Evolutionary conservation across 2,888 invertebrate species (phyloP).

Genomic region (Clanis bilineata): DNA sequence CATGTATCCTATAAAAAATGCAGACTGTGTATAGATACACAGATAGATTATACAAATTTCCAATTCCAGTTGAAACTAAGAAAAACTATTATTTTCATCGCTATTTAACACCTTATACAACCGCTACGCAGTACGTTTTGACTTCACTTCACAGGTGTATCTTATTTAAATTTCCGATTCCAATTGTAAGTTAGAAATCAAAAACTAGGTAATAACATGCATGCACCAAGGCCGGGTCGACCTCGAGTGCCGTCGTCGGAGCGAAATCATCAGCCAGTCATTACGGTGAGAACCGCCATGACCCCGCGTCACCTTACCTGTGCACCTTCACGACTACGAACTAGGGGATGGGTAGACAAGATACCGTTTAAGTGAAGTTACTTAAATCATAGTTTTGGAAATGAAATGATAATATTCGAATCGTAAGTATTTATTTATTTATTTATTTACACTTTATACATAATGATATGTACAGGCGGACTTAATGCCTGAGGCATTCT

Average conservation of each 20-base stretch:
- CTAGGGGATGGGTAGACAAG: background rate
- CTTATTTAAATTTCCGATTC: background rate
- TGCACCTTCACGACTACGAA: background rate
- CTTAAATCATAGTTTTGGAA: background rate
- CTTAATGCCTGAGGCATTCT: too few relatives aligned
- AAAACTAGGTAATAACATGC: background rate
- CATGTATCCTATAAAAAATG: too few relatives aligned
- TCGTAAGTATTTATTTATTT: too few relatives aligned
- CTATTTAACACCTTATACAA: too few relatives aligned
- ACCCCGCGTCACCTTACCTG: conserved; percentile 14
- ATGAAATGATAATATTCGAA: too few relatives aligned
- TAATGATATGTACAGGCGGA: too few relatives aligned
- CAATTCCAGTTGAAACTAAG: background rate
- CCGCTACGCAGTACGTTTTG: too few relatives aligned
- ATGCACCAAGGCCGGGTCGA: background rate
- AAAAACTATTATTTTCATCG: too few relatives aligned
- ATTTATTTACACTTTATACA: too few relatives aligned
- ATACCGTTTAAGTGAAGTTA: background rate
- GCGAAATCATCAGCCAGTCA: conserved; percentile 10
- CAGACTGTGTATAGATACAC: too few relatives aligned
- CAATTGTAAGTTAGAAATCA: background rate
- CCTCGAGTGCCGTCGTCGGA: background rate
- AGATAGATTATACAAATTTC: too few relatives aligned
- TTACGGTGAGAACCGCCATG: conserved; percentile 16
- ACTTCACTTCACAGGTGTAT: too few relatives aligned